These are phyloP conservation scores for Drosophila paranaensis DNA, from an alignment of 2,888 invertebrate species.

Conservation along the genomic window DNA sequence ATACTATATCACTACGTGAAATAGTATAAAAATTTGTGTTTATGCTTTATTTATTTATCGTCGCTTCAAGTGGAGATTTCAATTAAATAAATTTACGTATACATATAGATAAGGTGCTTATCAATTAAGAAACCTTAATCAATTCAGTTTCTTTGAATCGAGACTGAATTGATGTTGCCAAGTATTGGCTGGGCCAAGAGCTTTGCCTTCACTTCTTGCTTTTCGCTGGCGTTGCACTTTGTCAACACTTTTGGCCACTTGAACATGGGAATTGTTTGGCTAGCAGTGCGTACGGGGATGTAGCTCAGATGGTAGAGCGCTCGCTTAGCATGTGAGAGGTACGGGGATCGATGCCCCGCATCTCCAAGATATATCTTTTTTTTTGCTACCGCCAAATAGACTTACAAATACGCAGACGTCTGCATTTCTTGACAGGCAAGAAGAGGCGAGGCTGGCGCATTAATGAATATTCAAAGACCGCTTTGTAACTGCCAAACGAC, in stretches of 20 bases:
- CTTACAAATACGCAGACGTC: slow-evolving; percentile 79
- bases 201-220: slow-evolving; percentile 37
- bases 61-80: background rate
- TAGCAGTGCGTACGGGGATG: slow-evolving; percentile 77
- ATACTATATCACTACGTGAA: too few species aligned
- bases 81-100: background rate
- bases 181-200: slow-evolving; percentile 17
- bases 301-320: slow-evolving; percentile 86
- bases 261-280: slow-evolving; percentile 39
- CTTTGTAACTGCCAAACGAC: slow-evolving; percentile 67
- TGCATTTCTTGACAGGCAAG: slow-evolving; percentile 63
- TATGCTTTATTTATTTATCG: too few species aligned
- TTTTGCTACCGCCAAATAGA: slow-evolving; percentile 29
- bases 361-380: slow-evolving; percentile 76
- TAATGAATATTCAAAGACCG: slow-evolving; percentile 81
- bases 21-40: too few species aligned
- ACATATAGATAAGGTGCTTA: background rate
- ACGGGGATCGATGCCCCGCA: slow-evolving; percentile 85
- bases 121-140: background rate
- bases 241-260: slow-evolving; percentile 42
- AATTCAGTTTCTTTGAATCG: background rate
- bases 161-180: slow-evolving; percentile 12
- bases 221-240: slow-evolving; percentile 56
- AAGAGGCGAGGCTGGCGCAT: slow-evolving; percentile 54
- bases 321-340: slow-evolving; percentile 86